phyloP scores from a whole-genome alignment of 2,888 invertebrate species.

The Belgica antarctica region DNA sequence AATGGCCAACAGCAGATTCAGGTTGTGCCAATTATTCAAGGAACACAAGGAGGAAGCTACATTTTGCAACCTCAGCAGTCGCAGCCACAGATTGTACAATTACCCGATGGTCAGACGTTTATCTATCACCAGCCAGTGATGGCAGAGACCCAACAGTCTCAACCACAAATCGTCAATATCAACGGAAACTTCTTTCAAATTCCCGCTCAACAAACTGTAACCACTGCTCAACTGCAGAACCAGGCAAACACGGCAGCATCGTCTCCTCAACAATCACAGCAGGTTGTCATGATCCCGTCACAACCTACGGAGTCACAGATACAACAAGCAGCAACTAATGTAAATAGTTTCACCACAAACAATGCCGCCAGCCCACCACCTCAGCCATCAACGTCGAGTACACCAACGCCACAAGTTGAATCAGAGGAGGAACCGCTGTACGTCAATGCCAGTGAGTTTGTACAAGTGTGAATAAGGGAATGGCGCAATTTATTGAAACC shows the following conservation, averaged over 20 bases:
- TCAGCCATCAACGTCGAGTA: conserved; percentile 25
- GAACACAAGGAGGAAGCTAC: conserved; percentile 49
- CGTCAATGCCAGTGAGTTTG: conserved; percentile 75
- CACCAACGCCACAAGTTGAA: conserved; percentile 49
- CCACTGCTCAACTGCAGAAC: conserved; percentile 46
- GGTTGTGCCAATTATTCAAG: conserved; percentile 51
- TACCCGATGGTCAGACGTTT: conserved; percentile 89
- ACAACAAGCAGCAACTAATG: conserved; percentile 48
- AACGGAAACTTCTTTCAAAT: conserved; percentile 55
- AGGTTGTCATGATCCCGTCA: conserved; percentile 39
- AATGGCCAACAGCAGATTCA: conserved; percentile 42
- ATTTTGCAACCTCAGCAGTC: conserved; percentile 52
- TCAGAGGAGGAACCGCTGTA: conserved; percentile 92
- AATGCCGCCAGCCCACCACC: conserved; percentile 13
- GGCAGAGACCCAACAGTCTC: conserved; percentile 55
- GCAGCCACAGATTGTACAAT: conserved; percentile 80
- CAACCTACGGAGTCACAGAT: conserved; percentile 44
- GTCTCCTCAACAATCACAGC: conserved; percentile 41
- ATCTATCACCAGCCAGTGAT: conserved; percentile 76
- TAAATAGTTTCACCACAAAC: conserved; percentile 45
- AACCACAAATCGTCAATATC: conserved; percentile 61
- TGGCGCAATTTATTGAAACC: background rate
- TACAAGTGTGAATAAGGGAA: no score
- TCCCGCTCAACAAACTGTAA: conserved; percentile 47
- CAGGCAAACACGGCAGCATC: conserved; percentile 45